These are phyloP conservation scores for Cenopis cana DNA, from an alignment of 2,888 invertebrate genomes.

Conservation along the genomic window DNA sequence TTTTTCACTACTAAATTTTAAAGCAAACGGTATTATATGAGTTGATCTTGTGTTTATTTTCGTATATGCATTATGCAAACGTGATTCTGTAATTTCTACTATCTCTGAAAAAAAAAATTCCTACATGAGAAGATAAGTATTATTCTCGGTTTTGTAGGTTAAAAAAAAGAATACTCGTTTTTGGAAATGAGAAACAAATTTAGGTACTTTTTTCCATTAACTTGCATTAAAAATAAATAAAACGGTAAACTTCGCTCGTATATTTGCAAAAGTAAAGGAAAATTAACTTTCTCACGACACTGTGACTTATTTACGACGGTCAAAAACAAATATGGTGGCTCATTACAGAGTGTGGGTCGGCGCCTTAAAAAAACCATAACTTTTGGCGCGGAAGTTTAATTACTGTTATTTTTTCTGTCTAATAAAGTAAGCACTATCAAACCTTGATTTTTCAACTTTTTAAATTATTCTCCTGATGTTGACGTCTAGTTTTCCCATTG, in stretches of 20 bases:
- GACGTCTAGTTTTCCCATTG: too few species aligned
- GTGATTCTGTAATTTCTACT: too few species aligned
- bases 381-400: slow-evolving; percentile 29
- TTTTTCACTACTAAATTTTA: too few species aligned
- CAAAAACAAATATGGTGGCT: slow-evolving; percentile 62
- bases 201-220: not conserved
- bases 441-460: not conserved
- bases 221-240: slow-evolving; percentile 6
- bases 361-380: slow-evolving; percentile 51
- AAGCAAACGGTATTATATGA: too few species aligned
- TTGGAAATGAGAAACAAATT: not conserved
- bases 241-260: slow-evolving; percentile 13
- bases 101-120: too few species aligned
- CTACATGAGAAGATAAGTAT: too few species aligned
- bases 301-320: slow-evolving; percentile 60
- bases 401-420: slow-evolving; percentile 12
- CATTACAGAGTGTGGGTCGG: slow-evolving; percentile 60
- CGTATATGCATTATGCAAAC: too few species aligned
- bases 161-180: too few species aligned
- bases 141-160: too few species aligned
- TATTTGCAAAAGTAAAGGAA: not conserved
- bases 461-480: not conserved
- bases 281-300: slow-evolving; percentile 58
- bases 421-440: slow-evolving; percentile 9
- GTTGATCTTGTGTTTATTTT: too few species aligned